Conservation (phyloP, 2,888 invertebrate genomes). For the Drosophila peninsularis region DNA sequence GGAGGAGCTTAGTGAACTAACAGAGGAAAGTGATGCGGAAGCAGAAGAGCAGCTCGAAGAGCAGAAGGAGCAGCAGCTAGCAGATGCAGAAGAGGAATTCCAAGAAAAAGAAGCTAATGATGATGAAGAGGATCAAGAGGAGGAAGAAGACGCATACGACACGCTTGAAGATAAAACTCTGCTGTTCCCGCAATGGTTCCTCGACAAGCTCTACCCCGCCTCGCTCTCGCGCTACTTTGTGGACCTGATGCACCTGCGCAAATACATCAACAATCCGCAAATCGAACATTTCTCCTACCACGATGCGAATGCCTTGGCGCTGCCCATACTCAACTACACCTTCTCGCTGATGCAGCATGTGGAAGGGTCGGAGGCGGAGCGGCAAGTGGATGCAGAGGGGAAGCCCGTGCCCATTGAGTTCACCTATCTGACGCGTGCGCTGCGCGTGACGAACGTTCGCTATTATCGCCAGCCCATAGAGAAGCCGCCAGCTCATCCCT, state of each 20-base stretch:
- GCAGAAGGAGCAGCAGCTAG: neutral
- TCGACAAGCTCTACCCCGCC: constrained; percentile 87
- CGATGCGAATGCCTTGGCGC: constrained; percentile 87
- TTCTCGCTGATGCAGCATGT: constrained; percentile 84
- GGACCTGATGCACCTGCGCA: constrained; percentile 88
- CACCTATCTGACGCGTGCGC: constrained; percentile 82
- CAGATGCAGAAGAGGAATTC: neutral
- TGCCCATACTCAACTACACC: constrained; percentile 88
- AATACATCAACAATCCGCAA: constrained; percentile 89
- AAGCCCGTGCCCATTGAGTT: constrained; percentile 60
- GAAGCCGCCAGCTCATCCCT: constrained; percentile 44
- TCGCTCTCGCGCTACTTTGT: constrained; percentile 88
- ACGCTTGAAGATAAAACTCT: constrained; percentile 56
- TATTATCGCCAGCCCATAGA: constrained; percentile 73
- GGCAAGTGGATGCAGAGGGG: constrained; percentile 46
- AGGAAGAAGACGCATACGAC: constrained; percentile 14
- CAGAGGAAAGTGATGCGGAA: constrained; percentile 14
- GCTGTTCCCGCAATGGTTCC: constrained; percentile 88
- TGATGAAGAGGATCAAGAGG: constrained; percentile 20
- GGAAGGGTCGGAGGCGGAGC: constrained; percentile 55
- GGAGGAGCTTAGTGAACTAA: constrained; percentile 5
- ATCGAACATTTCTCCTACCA: constrained; percentile 88
- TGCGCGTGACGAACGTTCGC: constrained; percentile 81
- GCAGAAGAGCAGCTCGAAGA: constrained; percentile 9
- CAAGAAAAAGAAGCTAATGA: constrained; percentile 14